Evolutionary conservation across 2,888 invertebrate genomes (phyloP).

Genomic region (Erannis defoliaria): DNA sequence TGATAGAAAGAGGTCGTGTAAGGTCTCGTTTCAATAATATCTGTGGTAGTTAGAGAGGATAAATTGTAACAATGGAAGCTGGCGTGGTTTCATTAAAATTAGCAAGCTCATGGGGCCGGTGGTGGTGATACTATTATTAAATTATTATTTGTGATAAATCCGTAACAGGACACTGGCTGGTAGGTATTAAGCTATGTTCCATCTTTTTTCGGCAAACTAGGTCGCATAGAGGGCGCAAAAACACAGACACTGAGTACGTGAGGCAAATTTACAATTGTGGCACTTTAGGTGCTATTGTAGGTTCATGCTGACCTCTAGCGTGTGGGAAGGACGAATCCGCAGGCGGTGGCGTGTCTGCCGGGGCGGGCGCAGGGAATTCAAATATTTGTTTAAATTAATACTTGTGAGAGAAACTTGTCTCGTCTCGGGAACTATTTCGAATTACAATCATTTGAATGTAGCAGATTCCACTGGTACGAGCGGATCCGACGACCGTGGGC

Average conservation of each 20-base stretch:
- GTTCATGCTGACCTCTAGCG: slow-evolving; percentile 36
- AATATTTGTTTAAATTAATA: slow-evolving; percentile 16
- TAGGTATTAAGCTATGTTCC: slow-evolving; percentile 22
- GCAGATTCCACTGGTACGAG: neutral
- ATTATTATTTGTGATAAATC: too few species aligned
- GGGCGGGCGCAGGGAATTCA: slow-evolving; percentile 9
- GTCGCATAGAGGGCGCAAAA: slow-evolving; percentile 51
- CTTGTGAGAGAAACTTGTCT: neutral
- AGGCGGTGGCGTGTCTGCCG: slow-evolving; percentile 18
- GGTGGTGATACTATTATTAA: too few species aligned
- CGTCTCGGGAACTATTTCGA: slow-evolving; percentile 6
- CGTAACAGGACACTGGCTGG: slow-evolving; percentile 3
- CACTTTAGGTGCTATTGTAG: slow-evolving; percentile 30
- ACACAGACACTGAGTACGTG: slow-evolving; percentile 54
- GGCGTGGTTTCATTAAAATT: too few species aligned
- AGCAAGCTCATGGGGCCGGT: too few species aligned
- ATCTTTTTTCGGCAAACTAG: slow-evolving; percentile 49
- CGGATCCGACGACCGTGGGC: too few species aligned
- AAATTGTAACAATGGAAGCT: neutral
- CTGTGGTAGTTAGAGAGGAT: neutral
- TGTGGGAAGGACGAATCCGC: slow-evolving; percentile 35
- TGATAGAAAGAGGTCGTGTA: slow-evolving; percentile 2
- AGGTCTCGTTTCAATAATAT: neutral
- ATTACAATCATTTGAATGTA: neutral
- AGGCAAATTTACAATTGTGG: slow-evolving; percentile 53